Evolutionary conservation across 2,888 invertebrate species (phyloP), one percentile per base, ranked within the genome.

Genomic region (Melangyna quadrimaculata): DNA sequence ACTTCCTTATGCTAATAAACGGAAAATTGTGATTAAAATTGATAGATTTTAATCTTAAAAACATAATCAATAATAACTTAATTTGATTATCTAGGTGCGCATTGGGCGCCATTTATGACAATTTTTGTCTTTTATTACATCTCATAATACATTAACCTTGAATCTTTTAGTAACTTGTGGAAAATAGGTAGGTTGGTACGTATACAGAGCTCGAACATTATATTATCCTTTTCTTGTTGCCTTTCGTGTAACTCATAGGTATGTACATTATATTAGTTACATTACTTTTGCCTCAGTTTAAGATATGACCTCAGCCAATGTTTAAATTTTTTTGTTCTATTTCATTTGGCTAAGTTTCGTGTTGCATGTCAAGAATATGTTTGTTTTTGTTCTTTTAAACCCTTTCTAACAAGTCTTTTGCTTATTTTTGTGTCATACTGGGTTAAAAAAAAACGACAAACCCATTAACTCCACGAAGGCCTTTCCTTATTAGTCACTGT

Each of bases 401-500:
- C 17, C 48, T 67, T 67, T 67, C 67, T 51, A 29, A 37, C n/a
- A 51, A 7, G 6, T n/a, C 22, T 67, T 3, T n/a, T 67, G 35
- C 35, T 67, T 67, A 27, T 35, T 67, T 48, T 35, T 51, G 22
- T 37, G 67, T 48, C 65, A 67, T 32, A 22, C 14, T 32, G 1
- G 3, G 29, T 29, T 63, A 4, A 14, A 45, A 65, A 32, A n/a
- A n/a, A 37, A 14, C 3, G 12, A 32, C 48, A 48, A 67, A 24
- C 67, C 48, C 67, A 67, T 67, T 51, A 67, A 51, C 37, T 35
- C 67, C 67, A 67, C 35, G 51, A 67, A 51, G 6, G n/a, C 7
- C 45, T 70, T 67, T 65, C 27, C 74, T 75, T 63, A 75, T 79
- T 78, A 75, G 67, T 72, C 79, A 72, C 79, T 79, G 79, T 75